phyloP scores from a whole-genome alignment of 2,113 vertebrate genomes.

The Heptranchias perlo region DNA sequence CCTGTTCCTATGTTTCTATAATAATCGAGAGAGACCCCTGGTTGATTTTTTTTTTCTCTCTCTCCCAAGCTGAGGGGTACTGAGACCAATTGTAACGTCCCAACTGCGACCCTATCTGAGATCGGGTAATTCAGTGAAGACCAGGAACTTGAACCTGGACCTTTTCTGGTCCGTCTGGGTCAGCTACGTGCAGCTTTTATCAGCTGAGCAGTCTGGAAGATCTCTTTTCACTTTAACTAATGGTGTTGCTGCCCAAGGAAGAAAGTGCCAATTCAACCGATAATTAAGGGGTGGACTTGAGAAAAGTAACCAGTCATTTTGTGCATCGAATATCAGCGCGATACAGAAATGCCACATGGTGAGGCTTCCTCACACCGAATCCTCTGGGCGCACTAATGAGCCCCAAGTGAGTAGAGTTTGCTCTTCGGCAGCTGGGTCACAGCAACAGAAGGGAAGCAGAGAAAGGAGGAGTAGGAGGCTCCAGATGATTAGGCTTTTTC shows the following conservation, averaged over 20 bases:
- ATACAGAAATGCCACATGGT: neutral
- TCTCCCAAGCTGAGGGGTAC: neutral
- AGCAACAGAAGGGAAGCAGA: neutral
- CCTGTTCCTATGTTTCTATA: neutral
- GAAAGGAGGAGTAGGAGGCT: neutral
- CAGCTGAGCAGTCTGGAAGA: neutral
- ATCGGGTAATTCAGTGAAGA: neutral
- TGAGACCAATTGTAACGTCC: neutral
- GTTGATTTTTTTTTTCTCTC: neutral
- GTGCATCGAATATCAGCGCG: neutral
- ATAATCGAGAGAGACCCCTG: neutral
- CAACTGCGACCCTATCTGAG: neutral
- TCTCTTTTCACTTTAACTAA: neutral
- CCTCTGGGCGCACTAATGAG: neutral
- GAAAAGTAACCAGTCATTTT: neutral
- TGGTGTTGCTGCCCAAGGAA: neutral
- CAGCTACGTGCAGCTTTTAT: neutral
- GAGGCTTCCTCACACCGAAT: neutral
- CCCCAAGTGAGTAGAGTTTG: neutral
- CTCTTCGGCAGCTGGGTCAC: neutral
- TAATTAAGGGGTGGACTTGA: neutral
- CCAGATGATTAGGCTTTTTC: neutral
- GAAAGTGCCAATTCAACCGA: neutral
- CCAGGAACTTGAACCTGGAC: neutral
- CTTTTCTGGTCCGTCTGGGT: neutral